Percentiles rank a stretch among this genome's conserved stretches.
Evolutionary conservation across 2,797 vertebrate genomes (phyloP).

Genomic region (Takifugu rubripes): DNA sequence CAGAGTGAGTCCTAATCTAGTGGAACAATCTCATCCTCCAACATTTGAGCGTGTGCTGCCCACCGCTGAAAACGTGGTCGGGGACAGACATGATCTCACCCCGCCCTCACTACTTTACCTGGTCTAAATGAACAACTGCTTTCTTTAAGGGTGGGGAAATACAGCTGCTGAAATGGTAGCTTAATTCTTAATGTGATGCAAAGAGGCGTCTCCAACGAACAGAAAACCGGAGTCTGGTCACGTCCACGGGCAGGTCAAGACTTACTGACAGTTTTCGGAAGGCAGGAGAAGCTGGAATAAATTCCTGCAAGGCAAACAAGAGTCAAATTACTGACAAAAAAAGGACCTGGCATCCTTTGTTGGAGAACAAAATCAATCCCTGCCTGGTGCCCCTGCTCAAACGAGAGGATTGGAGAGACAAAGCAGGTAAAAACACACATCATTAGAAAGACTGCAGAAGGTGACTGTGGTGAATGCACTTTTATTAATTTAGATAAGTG

Average conservation of each 20-base stretch:
- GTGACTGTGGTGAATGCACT: conserved; percentile 46
- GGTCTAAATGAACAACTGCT: conserved; percentile 22
- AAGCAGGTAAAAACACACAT: too few relatives aligned
- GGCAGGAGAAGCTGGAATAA: conserved; percentile 7
- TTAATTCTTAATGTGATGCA: too few relatives aligned
- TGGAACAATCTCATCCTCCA: too few relatives aligned
- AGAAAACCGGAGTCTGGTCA: neutral
- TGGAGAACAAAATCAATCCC: conserved; percentile 48
- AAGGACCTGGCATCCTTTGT: conserved; percentile 10
- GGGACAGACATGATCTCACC: conserved; percentile 47
- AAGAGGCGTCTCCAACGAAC: neutral
- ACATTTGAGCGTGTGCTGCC: neutral
- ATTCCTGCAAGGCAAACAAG: conserved; percentile 11
- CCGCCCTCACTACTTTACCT: conserved; percentile 24
- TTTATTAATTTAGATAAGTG: conserved; percentile 59
- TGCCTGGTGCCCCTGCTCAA: conserved; percentile 36
- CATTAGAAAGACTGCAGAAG: conserved; percentile 8
- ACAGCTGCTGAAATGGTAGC: neutral
- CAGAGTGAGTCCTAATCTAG: too few relatives aligned
- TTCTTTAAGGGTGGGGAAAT: neutral
- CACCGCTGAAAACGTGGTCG: neutral
- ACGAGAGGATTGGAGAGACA: too few relatives aligned
- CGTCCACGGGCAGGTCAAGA: conserved; percentile 4
- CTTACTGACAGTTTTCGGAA: conserved; percentile 17
- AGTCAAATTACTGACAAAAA: conserved; percentile 19